phyloP scores from a whole-genome alignment of 2,113 vertebrate species.

The Hippocampus mohnikei region DNA sequence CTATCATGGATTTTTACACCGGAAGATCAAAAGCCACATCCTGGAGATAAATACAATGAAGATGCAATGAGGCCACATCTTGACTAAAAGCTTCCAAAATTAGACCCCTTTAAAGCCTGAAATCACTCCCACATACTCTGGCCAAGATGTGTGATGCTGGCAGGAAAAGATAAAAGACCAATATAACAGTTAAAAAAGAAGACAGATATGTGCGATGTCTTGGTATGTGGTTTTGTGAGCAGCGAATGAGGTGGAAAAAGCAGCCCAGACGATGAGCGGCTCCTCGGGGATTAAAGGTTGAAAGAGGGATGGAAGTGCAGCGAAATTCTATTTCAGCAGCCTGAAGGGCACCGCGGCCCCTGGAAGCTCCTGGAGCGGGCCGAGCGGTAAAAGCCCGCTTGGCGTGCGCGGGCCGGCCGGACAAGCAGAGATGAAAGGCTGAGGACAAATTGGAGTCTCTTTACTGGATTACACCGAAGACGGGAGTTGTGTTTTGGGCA shows the following conservation, averaged over 20 bases:
- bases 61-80: not conserved
- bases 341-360: conserved; percentile 4
- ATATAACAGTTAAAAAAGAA: conserved; percentile 4
- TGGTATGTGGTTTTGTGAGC: not conserved
- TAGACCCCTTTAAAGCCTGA: not conserved
- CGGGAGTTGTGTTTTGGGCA: conserved; percentile 31
- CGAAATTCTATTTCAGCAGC: conserved; percentile 44
- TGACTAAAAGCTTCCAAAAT: not conserved
- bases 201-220: conserved; percentile 12
- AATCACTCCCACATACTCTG: not conserved
- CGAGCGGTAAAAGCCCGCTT: conserved; percentile 19
- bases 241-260: not conserved
- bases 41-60: not conserved
- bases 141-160: not conserved
- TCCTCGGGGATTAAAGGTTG: conserved; percentile 40
- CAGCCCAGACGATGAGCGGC: conserved; percentile 2
- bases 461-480: conserved; percentile 46
- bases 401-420: conserved; percentile 9
- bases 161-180: conserved; percentile 13
- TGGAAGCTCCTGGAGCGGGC: not conserved
- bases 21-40: not conserved
- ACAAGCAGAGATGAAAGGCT: conserved; percentile 40
- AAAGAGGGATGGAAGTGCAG: conserved; percentile 20
- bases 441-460: conserved; percentile 28
- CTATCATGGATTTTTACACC: not conserved